Evolutionary conservation across 2,888 invertebrate species (phyloP).

Genomic region (Drosophila hamatofila): DNA sequence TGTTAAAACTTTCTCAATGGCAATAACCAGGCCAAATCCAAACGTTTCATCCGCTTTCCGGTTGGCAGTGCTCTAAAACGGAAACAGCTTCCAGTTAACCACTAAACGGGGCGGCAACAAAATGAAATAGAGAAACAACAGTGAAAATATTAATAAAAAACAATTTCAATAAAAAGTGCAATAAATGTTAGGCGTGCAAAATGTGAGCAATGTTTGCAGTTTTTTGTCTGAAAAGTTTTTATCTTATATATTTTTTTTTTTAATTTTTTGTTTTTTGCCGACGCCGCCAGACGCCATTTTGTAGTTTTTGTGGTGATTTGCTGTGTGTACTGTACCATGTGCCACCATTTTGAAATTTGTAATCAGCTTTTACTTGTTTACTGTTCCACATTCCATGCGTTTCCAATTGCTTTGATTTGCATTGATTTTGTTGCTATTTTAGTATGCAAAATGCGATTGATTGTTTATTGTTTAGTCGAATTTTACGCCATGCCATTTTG

Average conservation of each 20-base stretch:
- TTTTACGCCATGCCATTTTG: constrained; percentile 65
- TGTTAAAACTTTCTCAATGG: constrained; percentile 68
- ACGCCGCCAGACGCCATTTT: constrained; percentile 42
- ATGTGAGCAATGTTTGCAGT: constrained; percentile 59
- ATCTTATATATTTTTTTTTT: too few relatives aligned
- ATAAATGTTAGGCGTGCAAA: constrained; percentile 61
- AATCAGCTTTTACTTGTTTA: constrained; percentile 27
- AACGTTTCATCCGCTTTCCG: constrained; percentile 40
- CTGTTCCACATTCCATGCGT: constrained; percentile 73
- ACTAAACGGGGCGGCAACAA: constrained; percentile 63
- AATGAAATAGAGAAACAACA: constrained; percentile 23
- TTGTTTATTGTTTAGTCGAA: constrained; percentile 46
- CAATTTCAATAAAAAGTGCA: neutral
- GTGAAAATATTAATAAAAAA: constrained; percentile 22
- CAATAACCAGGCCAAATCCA: constrained; percentile 72
- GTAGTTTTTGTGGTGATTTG: neutral
- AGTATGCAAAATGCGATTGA: constrained; percentile 65
- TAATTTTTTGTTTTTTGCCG: constrained; percentile 23
- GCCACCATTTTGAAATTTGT: constrained; percentile 50
- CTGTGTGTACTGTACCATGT: constrained; percentile 26
- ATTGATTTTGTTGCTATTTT: constrained; percentile 47
- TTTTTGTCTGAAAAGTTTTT: constrained; percentile 18
- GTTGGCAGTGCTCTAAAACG: constrained; percentile 72
- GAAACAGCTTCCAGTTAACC: constrained; percentile 84
- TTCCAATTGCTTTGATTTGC: constrained; percentile 57